Base-by-base conservation (phyloP, 1,140 invertebrate genomes). In the Meteorus sp. region DNA sequence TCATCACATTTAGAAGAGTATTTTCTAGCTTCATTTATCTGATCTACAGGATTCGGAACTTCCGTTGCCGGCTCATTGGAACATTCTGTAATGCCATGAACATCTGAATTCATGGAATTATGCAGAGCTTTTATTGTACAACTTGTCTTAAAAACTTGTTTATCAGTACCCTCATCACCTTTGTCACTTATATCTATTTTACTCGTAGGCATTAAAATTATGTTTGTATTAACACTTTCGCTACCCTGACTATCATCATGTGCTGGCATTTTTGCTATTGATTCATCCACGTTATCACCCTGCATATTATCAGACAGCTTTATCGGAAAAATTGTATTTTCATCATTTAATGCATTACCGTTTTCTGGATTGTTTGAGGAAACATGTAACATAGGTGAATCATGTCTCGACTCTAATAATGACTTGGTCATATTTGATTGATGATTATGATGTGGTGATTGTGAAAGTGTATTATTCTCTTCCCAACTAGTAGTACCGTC, bases 311-410 rank as follows among this genome's bases (percentile, higher is more conserved):
- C 59, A 11, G 43, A 45, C 9, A 59, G 5, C 29, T 56, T 29
- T 2, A 50, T 1, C 2, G 33, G 39, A 33, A 62, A 59, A 13
- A n/a, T 43, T 2, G 20, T 20, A 43, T 50, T 62, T 17, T 74
- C 70, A 25, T 61, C 39, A 58, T 76, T 67, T 17, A 76, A 62
- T 29, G 70, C 64, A 4, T 71, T 74, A 61, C 75, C 75, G 35
- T 76, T 73, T 13, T 66, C 74, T 20, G 75, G 62, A 52, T 78
- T 73, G 54, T 59, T 70, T 6, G 63, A 60, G 1, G 70, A 74
- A 5, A 75, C 35, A 29, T 63, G 56, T 0, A 77, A 55, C 23
- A 77, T 74, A 1, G 70, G 57, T 19, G 71, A 66, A 15, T 69
- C 67, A 17, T 75, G 70, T 22, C 62, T 69, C 2, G 74, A 48